Percentiles rank a stretch among this genome's conserved stretches.
These are phyloP conservation scores for Camelus dromedarius DNA, from an alignment of 2,113 vertebrate genomes.

Conservation along the genomic window DNA sequence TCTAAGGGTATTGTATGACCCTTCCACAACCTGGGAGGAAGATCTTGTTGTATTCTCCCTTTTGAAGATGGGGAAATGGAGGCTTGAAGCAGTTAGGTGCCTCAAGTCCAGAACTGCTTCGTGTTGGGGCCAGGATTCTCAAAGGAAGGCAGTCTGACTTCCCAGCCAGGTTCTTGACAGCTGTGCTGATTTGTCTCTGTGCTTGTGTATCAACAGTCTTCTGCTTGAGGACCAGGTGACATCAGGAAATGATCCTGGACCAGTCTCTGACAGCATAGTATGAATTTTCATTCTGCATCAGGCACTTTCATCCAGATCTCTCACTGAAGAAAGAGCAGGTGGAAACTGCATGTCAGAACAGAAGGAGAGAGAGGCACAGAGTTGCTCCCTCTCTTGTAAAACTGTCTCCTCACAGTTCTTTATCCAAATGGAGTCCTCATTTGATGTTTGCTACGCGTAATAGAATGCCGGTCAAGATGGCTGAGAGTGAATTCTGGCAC, in stretches of 20 bases:
- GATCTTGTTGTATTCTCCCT: neutral
- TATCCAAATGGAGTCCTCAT: neutral
- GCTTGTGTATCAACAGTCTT: fast-evolving
- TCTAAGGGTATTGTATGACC: neutral
- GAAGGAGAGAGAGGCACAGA: neutral
- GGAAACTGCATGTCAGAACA: neutral
- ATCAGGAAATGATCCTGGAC: neutral
- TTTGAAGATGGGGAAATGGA: neutral
- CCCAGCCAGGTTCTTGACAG: neutral
- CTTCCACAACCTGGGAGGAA: neutral
- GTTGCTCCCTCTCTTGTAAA: neutral
- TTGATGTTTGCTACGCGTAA: neutral
- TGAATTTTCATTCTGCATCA: neutral
- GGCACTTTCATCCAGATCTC: neutral
- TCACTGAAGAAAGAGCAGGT: neutral
- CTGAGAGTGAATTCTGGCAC: neutral
- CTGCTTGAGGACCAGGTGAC: neutral
- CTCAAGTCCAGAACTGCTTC: neutral
- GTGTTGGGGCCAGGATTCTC: neutral
- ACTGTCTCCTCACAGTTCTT: neutral
- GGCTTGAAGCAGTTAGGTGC: neutral
- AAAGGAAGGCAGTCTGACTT: neutral
- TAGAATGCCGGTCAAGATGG: fast-evolving
- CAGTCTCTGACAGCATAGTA: fast-evolving
- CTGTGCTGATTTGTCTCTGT: neutral